Conservation (phyloP, 1,140 invertebrate species). For the Drosophila gunungcola region DNA sequence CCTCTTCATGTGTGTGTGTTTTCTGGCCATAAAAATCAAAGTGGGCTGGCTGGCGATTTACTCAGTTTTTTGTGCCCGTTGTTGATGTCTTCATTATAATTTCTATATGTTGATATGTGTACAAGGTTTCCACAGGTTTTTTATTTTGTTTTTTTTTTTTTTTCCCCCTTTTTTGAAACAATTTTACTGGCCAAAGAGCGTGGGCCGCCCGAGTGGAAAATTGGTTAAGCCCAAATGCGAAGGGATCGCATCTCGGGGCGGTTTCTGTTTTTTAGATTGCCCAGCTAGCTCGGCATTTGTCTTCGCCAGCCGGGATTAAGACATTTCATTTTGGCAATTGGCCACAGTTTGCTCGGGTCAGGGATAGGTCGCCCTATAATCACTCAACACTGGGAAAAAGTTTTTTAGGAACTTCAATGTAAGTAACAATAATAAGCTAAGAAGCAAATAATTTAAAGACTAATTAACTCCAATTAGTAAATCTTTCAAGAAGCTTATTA, state of each 20-base stretch:
- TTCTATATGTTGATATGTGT: slow-evolving; percentile 64
- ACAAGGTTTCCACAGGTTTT: slow-evolving; percentile 19
- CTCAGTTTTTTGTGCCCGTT: slow-evolving; percentile 59
- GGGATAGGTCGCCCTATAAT: background rate
- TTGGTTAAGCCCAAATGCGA: slow-evolving; percentile 64
- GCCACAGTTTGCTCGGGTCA: slow-evolving; percentile 30
- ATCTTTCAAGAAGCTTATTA: background rate
- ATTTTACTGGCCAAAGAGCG: slow-evolving; percentile 70
- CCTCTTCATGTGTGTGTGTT: slow-evolving; percentile 40
- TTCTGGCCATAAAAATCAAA: slow-evolving; percentile 78
- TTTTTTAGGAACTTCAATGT: background rate
- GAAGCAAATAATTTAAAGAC: background rate
- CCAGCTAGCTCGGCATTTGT: slow-evolving; percentile 50
- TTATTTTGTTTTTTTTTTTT: background rate
- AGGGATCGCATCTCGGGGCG: slow-evolving; percentile 45
- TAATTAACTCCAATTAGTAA: background rate
- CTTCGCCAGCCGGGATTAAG: slow-evolving; percentile 35
- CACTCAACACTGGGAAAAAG: slow-evolving; percentile 21
- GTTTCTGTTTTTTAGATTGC: slow-evolving; percentile 40
- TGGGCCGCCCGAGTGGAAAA: slow-evolving; percentile 64
- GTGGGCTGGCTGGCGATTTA: slow-evolving; percentile 80
- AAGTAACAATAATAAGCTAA: too few relatives aligned
- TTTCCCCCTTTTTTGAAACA: slow-evolving; percentile 52
- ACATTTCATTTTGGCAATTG: slow-evolving; percentile 57
- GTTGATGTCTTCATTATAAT: slow-evolving; percentile 82